Conservation (phyloP, 2,797 vertebrate species). For the Melanogrammus aeglefinus region DNA sequence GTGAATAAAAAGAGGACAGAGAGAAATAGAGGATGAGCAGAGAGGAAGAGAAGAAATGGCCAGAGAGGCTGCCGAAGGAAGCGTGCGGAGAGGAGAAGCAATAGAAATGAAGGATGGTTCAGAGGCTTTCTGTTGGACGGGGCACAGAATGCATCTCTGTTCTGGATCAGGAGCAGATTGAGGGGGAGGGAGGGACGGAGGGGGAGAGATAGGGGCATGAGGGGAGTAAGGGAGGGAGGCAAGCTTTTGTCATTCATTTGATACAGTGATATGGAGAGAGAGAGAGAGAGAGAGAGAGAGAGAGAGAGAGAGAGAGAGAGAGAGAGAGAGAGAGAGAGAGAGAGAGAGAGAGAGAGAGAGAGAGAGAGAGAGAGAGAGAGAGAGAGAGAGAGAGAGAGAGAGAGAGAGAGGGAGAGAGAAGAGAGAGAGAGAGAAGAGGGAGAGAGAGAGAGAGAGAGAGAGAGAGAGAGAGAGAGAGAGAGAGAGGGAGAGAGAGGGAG, state of each 20-base stretch:
- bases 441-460: not conserved
- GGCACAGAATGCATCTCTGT: not conserved
- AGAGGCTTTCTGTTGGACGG: not conserved
- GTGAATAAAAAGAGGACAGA: slow-evolving; percentile 20
- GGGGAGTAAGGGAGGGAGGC: not conserved
- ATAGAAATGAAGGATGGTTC: not conserved
- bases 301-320: not conserved
- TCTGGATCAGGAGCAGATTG: not conserved
- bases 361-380: not conserved
- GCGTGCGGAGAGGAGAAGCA: not conserved
- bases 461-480: not conserved
- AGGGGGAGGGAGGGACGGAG: not conserved
- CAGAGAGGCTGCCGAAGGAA: not conserved
- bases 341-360: not conserved
- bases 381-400: not conserved
- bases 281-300: not conserved
- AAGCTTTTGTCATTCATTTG: not conserved
- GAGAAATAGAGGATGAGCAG: slow-evolving; percentile 30
- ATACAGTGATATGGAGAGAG: not conserved
- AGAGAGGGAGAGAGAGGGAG: not conserved
- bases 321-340: not conserved
- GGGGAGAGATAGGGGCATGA: slow-evolving; percentile 4
- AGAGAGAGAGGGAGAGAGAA: not conserved
- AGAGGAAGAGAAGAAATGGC: not conserved
- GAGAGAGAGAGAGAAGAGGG: not conserved